Evolutionary conservation across 2,797 vertebrate genomes (phyloP).

Genomic region (Phoxinus dragarum): DNA sequence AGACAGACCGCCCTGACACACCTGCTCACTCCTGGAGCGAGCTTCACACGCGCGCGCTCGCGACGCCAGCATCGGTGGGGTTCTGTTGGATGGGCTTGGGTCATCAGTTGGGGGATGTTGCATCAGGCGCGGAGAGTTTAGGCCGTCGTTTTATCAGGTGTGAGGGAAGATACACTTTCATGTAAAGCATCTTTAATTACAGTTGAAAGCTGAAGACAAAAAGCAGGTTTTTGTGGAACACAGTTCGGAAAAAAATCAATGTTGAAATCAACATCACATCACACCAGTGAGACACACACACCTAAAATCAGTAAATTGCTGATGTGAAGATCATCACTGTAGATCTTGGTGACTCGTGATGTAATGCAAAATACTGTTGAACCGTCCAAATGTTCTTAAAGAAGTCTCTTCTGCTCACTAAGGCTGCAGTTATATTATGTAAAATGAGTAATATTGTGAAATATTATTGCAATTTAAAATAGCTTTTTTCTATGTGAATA

Average conservation of each 20-base stretch:
- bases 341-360: not conserved
- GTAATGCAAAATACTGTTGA: no score
- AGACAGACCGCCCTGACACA: conserved; percentile 84
- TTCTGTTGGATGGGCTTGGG: conserved; percentile 11
- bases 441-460: not conserved
- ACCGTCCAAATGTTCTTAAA: no score
- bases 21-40: conserved; percentile 80
- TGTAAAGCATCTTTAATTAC: conserved; percentile 40
- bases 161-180: not conserved
- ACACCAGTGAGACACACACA: not conserved
- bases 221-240: conserved; percentile 8
- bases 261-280: not conserved
- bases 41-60: no score
- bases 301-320: not conserved
- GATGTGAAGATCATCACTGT: not conserved
- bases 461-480: not conserved
- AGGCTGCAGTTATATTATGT: not conserved
- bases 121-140: conserved; percentile 44
- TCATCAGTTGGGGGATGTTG: conserved; percentile 47
- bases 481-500: not conserved
- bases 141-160: conserved; percentile 37
- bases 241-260: not conserved
- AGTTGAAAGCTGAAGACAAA: conserved; percentile 43
- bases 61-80: not conserved
- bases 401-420: not conserved